Conservation (phyloP, 2,888 invertebrate genomes). For the Acrobasis repandana region DNA sequence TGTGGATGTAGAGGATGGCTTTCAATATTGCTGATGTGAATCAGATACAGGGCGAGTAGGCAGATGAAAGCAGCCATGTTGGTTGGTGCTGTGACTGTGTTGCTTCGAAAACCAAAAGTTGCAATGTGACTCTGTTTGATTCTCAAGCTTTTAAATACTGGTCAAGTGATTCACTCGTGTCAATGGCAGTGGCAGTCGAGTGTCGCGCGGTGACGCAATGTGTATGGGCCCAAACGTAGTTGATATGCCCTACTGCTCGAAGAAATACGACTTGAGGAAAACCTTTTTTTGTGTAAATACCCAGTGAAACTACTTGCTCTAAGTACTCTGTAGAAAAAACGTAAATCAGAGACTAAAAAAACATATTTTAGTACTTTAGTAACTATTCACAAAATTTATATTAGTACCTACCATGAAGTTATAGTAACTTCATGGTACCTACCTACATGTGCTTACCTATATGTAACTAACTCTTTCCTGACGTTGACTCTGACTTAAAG, state of each 20-base stretch:
- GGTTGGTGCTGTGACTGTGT: neutral
- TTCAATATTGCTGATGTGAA: neutral
- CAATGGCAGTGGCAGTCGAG: neutral
- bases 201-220: conserved; percentile 8
- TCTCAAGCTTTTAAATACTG: conserved; percentile 3
- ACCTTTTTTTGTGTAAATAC: neutral
- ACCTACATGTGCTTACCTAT: too few species aligned
- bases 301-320: neutral
- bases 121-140: neutral
- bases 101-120: neutral
- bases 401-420: too few species aligned
- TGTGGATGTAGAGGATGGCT: neutral
- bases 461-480: too few species aligned
- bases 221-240: neutral
- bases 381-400: too few species aligned
- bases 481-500: too few species aligned
- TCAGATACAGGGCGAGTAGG: neutral
- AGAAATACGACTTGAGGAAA: neutral
- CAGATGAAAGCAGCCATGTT: conserved; percentile 9
- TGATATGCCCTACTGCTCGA: neutral
- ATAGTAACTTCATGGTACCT: too few species aligned
- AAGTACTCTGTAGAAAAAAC: too few species aligned
- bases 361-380: too few species aligned
- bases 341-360: too few species aligned
- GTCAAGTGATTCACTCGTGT: conserved; percentile 13